Conservation (phyloP, 2,113 vertebrate species). For the Mastomys coucha region DNA sequence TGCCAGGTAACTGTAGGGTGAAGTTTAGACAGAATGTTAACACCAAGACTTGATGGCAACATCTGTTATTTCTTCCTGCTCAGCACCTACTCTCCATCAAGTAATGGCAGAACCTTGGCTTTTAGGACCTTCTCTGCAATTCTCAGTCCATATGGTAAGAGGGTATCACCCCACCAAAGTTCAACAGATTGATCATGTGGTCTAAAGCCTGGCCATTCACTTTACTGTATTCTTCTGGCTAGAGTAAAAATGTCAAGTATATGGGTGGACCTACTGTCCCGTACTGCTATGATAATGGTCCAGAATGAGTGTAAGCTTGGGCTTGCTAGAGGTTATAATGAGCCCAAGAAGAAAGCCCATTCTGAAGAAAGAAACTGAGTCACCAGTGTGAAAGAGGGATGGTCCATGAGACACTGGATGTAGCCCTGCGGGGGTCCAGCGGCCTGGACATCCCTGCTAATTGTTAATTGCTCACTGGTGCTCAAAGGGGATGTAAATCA, state of each 20-base stretch:
- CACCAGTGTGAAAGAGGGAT: neutral
- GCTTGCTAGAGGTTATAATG: neutral
- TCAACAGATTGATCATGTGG: neutral
- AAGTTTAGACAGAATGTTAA: too few species aligned
- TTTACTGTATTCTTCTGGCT: neutral
- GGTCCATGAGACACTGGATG: neutral
- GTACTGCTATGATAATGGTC: neutral
- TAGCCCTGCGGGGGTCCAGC: neutral
- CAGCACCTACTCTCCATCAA: neutral
- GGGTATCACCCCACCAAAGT: neutral
- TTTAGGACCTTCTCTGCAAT: neutral
- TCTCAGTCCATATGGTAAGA: neutral
- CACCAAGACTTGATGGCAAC: neutral
- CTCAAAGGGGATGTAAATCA: slow-evolving; percentile 3
- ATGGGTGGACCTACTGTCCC: neutral
- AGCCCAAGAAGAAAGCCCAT: slow-evolving; percentile 9
- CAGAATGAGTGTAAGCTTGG: neutral
- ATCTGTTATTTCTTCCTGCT: slow-evolving; percentile 24
- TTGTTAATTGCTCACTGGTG: slow-evolving; percentile 37
- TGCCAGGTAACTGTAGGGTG: too few species aligned
- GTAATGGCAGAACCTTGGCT: neutral
- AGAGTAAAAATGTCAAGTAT: neutral
- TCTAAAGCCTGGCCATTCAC: neutral
- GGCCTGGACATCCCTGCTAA: neutral
- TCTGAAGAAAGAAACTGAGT: neutral